Base-by-base conservation (phyloP, 2,113 vertebrate species). In the Menidia beryllina region DNA sequence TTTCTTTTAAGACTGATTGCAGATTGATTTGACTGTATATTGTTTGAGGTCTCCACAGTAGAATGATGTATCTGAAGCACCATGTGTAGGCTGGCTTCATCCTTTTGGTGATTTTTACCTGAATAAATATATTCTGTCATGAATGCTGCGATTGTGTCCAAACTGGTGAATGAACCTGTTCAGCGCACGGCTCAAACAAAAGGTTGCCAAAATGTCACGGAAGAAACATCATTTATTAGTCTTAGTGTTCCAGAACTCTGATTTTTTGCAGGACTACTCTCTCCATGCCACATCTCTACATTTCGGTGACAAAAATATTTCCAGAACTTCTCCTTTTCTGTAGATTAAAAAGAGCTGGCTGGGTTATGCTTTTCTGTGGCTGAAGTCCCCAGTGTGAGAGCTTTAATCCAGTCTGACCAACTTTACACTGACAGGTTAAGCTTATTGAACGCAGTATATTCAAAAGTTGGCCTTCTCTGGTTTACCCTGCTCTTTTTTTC, bases 121-220 rank as follows among this genome's bases (percentile, higher is more conserved):
- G 71, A 92, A 92, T 92, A 91, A 90, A 93, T 77, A 73, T 85
- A 85, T 84, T 86, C 74, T 86, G 59, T 74, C 49, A 79, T 79
- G 62, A 87, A 51, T 8, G 4, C 34, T 39, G 17, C 62, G 63
- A 36, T 67, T 48, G 39, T 78, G 41, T 36, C 11, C 23, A 47
- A 39, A 21, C 24, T 57, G 24, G 38, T 63, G 14, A 45, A 53
- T 67, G 11, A 56, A 39, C 13, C 8, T 38, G 68, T 71, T 41
- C 26, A 49, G 45, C 17, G 30, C 15, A 57, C 14, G 45, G 23
- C 55, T 69, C 26, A 48, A 17, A 20, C 2, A 19, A 51, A 59
- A 64, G 39, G 51, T 62, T 49, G 15, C 50, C 7, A 2, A n/a
- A 38, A 34, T 34, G 10, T 51, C 24, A 43, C 39, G 1, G 4